Base-by-base conservation (phyloP, 2,113 vertebrate genomes). In the Macroglossus sobrinus region DNA sequence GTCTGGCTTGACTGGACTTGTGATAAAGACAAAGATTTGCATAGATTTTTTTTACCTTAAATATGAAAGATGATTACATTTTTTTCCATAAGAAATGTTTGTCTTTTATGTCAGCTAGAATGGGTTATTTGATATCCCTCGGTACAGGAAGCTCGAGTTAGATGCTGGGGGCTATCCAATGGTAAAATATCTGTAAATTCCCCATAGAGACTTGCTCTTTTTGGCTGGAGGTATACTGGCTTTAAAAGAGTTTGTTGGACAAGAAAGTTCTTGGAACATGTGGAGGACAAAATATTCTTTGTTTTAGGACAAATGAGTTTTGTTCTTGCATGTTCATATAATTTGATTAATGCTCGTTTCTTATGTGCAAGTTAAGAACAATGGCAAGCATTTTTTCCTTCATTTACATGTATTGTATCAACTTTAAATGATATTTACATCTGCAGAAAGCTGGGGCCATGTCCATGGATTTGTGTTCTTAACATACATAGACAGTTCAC, bases 211-310 rank as follows among this genome's bases (percentile, higher is more conserved):
- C 94, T 98, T 98, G 86, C 95, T 98, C 96, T 97, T 98, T 95
- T 98, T 97, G 95, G 97, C 96, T 98, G 88, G 98, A 98, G 92
- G 84, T 98, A 75, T 94, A 22, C 93, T 98, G 98, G 95, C 98
- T 98, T 97, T 96, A 98, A 98, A 98, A 69, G 76, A n/a, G 21
- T 97, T 88, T 97, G 84, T 92, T 93, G 86, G 61, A 96, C 85
- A 94, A 93, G 97, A 96, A 30, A 21, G 88, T 21, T 24, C 61
- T 78, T 74, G 95, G 68, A 96, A 97, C 87, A 75, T 80, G 92
- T 43, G 89, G 53, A 85, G 13, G 30, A 96, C 92, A 97, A 92
- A 97, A 89, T 95, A 89, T 24, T 55, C 96, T 97, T 98, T 98
- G 91, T 98, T 28, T 95, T 85, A 45, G 63, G 55, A 95, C 82